Base-by-base conservation (phyloP, 2,888 invertebrate species). In the Callinectes sapidus region DNA sequence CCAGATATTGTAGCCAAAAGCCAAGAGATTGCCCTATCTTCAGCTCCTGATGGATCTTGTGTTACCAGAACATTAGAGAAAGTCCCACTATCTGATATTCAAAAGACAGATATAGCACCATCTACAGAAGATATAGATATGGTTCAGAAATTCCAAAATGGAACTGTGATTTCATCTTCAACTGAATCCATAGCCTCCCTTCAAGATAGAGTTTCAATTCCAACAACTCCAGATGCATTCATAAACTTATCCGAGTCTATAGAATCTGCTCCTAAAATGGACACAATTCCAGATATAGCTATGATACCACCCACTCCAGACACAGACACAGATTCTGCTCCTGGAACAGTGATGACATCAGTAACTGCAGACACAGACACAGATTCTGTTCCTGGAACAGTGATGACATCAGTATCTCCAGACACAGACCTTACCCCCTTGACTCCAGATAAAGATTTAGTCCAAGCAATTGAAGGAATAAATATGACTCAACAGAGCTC, bases 281-380 rank as follows among this genome's bases (percentile, higher is more conserved):
- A 81, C 35, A 14, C 8, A 1, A 81, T 81, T 35, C 77, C 77
- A 16, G 77, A 81, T 14, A 81, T 81, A 28, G 32, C 32, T 35
- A 81, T 81, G 77, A 81, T 81, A 28, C 77, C 77, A 35, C 77
- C 77, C 77, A 81, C 77, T 35, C 77, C 77, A 32, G 77, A 81
- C 16, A 81, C 77, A 35, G 77, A 81, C 35, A 81, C 77, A 81
- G 77, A 81, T 81, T 81, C 77, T 32, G 77, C 23, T 35, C 14
- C 77, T 35, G 77, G 77, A 28, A 81, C 77, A 32, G 77, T 81
- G 13, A 81, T 81, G 32, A 81, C 77, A 28, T 81, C 77, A 81
- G 13, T 81, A 16, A 81, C 77, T 14, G n/a, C n/a, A n/a, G n/a
- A n/a, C n/a, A n/a, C n/a, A n/a, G n/a, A n/a, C n/a, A n/a, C n/a